A percentile compares a stretch with the other conserved stretches of the same genome.
These are phyloP conservation scores for Betta splendens DNA, from an alignment of 2,797 vertebrate species.

Conservation along the genomic window DNA sequence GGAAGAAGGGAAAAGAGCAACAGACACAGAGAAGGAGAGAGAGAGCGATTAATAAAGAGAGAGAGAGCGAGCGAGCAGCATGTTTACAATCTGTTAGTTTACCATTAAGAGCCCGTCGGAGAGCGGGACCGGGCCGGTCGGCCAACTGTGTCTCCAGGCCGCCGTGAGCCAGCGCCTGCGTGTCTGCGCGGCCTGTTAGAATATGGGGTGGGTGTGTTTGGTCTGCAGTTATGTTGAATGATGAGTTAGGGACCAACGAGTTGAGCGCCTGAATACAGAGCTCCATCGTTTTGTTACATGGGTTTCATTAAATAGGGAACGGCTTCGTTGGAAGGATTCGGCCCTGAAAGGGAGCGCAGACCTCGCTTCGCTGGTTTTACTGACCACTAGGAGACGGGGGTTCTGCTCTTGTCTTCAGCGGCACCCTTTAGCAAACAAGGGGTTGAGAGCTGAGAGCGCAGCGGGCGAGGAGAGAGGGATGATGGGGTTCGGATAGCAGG, in stretches of 20 bases:
- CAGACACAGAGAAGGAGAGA: constrained; percentile 36
- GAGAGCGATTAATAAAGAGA: constrained; percentile 56
- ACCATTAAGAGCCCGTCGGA: constrained; percentile 94
- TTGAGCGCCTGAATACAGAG: constrained; percentile 11
- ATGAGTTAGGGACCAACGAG: constrained; percentile 7
- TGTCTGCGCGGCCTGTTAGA: constrained; percentile 25
- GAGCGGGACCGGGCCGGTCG: constrained; percentile 83
- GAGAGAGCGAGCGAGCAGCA: constrained; percentile 78
- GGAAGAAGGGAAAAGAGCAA: constrained; percentile 2
- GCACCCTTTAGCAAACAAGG: constrained; percentile 65
- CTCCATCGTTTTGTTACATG: constrained; percentile 3
- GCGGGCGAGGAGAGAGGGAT: constrained; percentile 49
- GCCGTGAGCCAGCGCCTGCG: constrained; percentile 39
- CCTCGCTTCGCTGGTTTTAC: no score
- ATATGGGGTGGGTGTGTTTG: constrained; percentile 5
- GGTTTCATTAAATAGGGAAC: no score
- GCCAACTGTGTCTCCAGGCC: constrained; percentile 62
- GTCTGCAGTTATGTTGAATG: constrained; percentile 26
- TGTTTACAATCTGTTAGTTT: constrained; percentile 98
- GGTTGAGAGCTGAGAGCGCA: constrained; percentile 42
- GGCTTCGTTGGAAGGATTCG: no score
- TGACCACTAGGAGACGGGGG: no score
- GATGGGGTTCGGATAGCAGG: constrained; percentile 55
- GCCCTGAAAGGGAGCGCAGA: no score
- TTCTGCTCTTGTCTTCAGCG: constrained; percentile 68